Conservation (phyloP, 2,888 invertebrate genomes). For the Hipparchia sbordonii region DNA sequence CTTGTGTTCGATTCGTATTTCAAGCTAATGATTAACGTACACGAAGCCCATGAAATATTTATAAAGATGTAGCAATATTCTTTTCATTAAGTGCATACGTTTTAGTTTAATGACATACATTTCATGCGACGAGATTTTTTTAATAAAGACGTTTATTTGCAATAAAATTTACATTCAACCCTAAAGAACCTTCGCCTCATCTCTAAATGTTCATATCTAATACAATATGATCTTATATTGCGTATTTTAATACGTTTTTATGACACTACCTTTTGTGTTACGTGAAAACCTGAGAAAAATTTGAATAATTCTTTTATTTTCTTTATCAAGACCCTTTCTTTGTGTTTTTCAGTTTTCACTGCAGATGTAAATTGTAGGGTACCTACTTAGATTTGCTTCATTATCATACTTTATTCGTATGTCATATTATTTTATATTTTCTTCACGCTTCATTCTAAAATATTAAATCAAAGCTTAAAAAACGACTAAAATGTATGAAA, state of each 20-base stretch:
- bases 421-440: no score
- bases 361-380: neutral
- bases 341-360: no score
- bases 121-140: neutral
- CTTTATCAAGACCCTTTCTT: neutral
- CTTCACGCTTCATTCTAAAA: no score
- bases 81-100: neutral
- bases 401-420: no score
- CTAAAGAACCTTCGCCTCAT: neutral
- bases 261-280: neutral
- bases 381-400: neutral
- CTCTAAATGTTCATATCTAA: neutral
- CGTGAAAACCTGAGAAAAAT: neutral
- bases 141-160: conserved; percentile 10
- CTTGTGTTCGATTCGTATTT: no score
- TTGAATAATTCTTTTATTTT: neutral
- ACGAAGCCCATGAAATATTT: no score
- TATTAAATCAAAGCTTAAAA: no score
- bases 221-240: neutral
- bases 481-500: no score
- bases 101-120: neutral
- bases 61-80: neutral
- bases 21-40: no score
- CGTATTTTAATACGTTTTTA: neutral
- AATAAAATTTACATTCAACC: conserved; percentile 3